Evolutionary conservation across 2,797 vertebrate species (phyloP).

Genomic region (Trematomus bernacchii): DNA sequence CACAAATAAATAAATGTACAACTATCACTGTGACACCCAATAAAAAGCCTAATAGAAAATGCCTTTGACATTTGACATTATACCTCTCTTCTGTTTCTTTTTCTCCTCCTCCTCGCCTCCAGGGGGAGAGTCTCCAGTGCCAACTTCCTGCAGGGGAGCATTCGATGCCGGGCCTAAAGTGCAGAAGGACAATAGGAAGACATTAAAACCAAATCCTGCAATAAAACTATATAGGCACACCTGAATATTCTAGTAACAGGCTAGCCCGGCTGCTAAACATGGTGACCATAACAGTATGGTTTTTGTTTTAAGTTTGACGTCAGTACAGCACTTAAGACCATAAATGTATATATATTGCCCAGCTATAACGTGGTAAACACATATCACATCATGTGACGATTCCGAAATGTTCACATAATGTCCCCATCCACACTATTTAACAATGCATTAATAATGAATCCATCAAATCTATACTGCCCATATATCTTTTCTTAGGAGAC

Average conservation of each 20-base stretch:
- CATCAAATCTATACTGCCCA: neutral
- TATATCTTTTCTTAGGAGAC: neutral
- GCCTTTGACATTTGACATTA: neutral
- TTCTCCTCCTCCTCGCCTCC: constrained; percentile 95
- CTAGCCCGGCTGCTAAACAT: neutral
- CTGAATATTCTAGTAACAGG: no score
- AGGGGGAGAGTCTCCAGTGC: constrained; percentile 88
- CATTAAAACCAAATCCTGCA: constrained; percentile 42
- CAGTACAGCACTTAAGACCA: neutral
- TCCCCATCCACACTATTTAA: neutral
- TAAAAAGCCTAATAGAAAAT: no score
- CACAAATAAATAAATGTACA: neutral
- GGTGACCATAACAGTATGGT: neutral
- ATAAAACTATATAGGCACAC: neutral
- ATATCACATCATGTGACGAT: neutral
- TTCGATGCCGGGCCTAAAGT: constrained; percentile 82
- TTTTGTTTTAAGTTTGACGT: neutral
- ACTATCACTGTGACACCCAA: neutral
- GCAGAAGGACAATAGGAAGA: constrained; percentile 34
- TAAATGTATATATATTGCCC: no score
- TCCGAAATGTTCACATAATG: no score
- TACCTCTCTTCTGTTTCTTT: constrained; percentile 99
- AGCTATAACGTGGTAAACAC: no score
- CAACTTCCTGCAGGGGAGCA: constrained; percentile 90
- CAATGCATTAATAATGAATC: no score